Evolutionary conservation across 2,888 invertebrate species (phyloP).

Genomic region (Neocrepidodera transversa): DNA sequence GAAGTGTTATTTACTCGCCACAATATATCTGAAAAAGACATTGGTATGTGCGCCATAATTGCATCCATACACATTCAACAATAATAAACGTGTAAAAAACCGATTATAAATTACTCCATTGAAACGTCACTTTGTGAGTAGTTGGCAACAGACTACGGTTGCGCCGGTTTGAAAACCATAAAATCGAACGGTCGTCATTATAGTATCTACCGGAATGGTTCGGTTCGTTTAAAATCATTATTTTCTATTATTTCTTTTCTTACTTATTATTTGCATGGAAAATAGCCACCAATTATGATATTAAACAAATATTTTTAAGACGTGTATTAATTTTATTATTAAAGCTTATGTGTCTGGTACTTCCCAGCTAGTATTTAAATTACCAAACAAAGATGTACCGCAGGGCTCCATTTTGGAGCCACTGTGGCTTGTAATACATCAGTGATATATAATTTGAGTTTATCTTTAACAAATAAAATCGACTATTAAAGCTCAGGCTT

Average conservation of each 20-base stretch:
- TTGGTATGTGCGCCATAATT: constrained; percentile 21
- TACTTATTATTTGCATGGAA: too few species aligned
- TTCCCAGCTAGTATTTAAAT: too few species aligned
- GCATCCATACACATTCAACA: constrained; percentile 21
- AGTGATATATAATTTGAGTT: too few species aligned
- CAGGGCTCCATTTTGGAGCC: too few species aligned
- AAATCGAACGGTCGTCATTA: constrained; percentile 1
- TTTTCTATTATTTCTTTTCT: neutral
- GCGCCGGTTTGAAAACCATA: constrained; percentile 5
- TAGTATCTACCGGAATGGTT: neutral
- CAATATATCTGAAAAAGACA: constrained; percentile 20
- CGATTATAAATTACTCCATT: constrained; percentile 29
- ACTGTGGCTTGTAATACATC: too few species aligned
- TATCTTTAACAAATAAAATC: too few species aligned
- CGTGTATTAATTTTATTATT: too few species aligned
- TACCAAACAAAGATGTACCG: too few species aligned
- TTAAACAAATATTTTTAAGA: too few species aligned
- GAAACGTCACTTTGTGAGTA: constrained; percentile 25
- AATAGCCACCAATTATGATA: too few species aligned
- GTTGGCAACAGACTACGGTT: constrained; percentile 3
- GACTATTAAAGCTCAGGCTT: too few species aligned
- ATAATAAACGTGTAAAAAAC: constrained; percentile 26
- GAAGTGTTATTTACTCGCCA: constrained; percentile 14
- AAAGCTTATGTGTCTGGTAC: too few species aligned
- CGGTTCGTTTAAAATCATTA: neutral